Percentiles rank a stretch among this genome's conserved stretches.
Evolutionary conservation across 2,888 invertebrate genomes (phyloP).

Genomic region (Pterostichus madidus): DNA sequence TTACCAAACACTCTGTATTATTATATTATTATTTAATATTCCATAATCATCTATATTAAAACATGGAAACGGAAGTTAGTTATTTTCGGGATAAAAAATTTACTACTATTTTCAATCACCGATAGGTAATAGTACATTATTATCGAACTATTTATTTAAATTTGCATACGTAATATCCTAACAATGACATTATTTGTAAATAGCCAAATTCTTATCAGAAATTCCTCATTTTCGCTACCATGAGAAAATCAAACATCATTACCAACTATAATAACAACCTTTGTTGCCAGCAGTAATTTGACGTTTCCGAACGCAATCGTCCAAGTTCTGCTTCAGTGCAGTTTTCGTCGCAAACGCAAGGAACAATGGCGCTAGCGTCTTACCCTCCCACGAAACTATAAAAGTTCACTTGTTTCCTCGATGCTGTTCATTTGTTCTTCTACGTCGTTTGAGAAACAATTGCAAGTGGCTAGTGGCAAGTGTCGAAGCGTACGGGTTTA

Average conservation of each 20-base stretch:
- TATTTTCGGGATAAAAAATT: not conserved
- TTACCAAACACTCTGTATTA: too few relatives aligned
- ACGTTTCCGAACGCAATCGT: not conserved
- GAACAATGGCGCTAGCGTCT: conserved; percentile 49
- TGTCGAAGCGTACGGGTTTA: not conserved
- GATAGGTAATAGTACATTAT: not conserved
- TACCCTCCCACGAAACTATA: conserved; percentile 65
- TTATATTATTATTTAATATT: too few relatives aligned
- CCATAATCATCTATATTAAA: too few relatives aligned
- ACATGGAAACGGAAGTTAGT: not conserved
- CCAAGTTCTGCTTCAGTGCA: conserved; percentile 26
- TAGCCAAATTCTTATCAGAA: conserved; percentile 12
- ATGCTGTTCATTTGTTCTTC: conserved; percentile 55
- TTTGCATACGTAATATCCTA: too few relatives aligned
- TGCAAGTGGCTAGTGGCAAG: not conserved
- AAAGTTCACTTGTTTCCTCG: conserved; percentile 63
- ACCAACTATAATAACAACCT: not conserved
- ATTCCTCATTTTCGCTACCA: conserved; percentile 1
- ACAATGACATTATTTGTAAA: not conserved
- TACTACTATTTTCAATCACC: not conserved
- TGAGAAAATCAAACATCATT: conserved; percentile 28
- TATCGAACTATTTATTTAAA: not conserved
- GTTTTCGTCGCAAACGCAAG: conserved; percentile 20
- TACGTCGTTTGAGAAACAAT: conserved; percentile 39
- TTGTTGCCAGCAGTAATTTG: not conserved